Evolutionary conservation across 2,113 vertebrate genomes (phyloP).

Genomic region (Turnix velox): DNA sequence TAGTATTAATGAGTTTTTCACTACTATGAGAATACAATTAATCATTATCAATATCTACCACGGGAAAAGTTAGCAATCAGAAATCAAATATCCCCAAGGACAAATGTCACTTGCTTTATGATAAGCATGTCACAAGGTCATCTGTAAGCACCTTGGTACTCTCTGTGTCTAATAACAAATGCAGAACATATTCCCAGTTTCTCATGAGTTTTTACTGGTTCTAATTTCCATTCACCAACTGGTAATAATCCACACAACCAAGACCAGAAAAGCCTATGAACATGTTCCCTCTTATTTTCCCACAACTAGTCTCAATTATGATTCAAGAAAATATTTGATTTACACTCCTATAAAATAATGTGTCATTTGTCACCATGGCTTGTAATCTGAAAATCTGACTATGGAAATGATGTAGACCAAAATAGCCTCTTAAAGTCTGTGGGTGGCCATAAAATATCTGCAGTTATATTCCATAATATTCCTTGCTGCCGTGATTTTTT

Average conservation of each 20-base stretch:
- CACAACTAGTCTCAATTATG: neutral
- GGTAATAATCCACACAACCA: neutral
- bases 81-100: neutral
- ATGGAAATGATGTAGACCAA: neutral
- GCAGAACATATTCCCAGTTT: neutral
- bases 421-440: conserved; percentile 31
- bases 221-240: neutral
- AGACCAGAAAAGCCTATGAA: neutral
- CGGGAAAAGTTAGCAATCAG: neutral
- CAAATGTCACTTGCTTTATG: neutral
- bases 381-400: conserved; percentile 32
- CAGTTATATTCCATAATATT: neutral
- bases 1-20: neutral
- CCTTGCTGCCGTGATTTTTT: neutral
- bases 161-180: neutral
- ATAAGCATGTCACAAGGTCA: neutral
- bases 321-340: neutral
- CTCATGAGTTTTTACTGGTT: rapidly evolving
- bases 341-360: conserved; percentile 12
- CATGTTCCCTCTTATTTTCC: neutral
- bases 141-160: neutral
- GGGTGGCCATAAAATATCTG: conserved; percentile 5
- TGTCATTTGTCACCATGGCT: conserved; percentile 19
- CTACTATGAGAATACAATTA: neutral
- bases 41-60: neutral